phyloP scores from a whole-genome alignment of 1,140 invertebrate genomes.

The Zaprionus taronus region DNA sequence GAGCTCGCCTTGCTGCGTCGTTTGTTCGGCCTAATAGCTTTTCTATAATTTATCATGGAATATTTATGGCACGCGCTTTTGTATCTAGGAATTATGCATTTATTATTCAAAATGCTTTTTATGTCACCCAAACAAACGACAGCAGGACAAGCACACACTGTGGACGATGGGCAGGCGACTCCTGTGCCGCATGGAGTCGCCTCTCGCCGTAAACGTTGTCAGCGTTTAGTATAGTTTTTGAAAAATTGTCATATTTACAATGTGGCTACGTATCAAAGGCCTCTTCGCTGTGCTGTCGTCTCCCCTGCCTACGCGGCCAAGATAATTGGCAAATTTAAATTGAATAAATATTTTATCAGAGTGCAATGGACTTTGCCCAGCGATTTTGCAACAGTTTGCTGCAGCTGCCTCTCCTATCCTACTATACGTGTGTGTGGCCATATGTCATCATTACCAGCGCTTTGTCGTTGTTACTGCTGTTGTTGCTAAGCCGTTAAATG shows the following conservation, averaged over 20 bases:
- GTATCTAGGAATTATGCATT: conserved; percentile 80
- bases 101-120: conserved; percentile 76
- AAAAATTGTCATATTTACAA: conserved; percentile 62
- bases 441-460: conserved; percentile 37
- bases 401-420: neutral
- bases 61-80: conserved; percentile 82
- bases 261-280: conserved; percentile 14
- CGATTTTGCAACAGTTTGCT: conserved; percentile 19
- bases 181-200: neutral
- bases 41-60: conserved; percentile 82
- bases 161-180: neutral
- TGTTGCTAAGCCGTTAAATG: conserved; percentile 70
- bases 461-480: conserved; percentile 27
- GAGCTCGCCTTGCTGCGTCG: conserved; percentile 35
- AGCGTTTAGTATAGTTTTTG: conserved; percentile 68
- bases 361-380: conserved; percentile 66
- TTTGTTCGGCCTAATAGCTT: conserved; percentile 81
- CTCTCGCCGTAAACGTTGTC: conserved; percentile 60
- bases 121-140: conserved; percentile 45
- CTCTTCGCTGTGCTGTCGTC: neutral
- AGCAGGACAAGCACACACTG: neutral
- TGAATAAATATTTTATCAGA: conserved; percentile 79
- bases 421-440: conserved; percentile 7
- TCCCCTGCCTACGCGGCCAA: conserved; percentile 35
- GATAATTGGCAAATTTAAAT: conserved; percentile 82